Percentiles rank a stretch among this genome's conserved stretches.
Conservation (phyloP, 1,140 invertebrate genomes). For the Trachymyrmex cornetzi region DNA sequence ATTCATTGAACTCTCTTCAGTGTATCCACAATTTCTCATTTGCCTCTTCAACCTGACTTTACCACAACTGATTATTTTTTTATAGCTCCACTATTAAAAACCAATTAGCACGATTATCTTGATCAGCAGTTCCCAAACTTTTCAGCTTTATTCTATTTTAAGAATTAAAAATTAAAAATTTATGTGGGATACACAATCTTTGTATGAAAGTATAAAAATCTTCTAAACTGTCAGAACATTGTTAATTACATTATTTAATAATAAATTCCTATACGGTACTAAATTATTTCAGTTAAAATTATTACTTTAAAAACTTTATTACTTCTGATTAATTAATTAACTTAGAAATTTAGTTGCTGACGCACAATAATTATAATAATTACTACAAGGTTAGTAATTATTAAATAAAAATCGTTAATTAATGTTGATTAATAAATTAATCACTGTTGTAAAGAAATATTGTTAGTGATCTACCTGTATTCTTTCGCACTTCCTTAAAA, state of each 20-base stretch:
- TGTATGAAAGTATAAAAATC: neutral
- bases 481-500: neutral
- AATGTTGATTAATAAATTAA: neutral
- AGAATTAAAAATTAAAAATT: neutral
- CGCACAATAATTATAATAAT: neutral
- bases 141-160: neutral
- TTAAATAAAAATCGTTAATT: neutral
- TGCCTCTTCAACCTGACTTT: neutral
- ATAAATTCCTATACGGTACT: neutral
- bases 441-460: neutral
- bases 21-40: neutral
- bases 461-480: neutral
- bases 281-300: neutral
- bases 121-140: neutral
- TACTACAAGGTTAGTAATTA: neutral
- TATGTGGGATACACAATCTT: neutral
- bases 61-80: neutral
- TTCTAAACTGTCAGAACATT: neutral
- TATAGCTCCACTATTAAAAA: neutral
- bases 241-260: neutral
- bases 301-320: neutral
- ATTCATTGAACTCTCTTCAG: conserved; percentile 16
- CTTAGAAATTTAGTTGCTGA: neutral
- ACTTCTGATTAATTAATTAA: conserved; percentile 1
- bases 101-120: neutral